A percentile compares a stretch with the other conserved stretches of the same genome.
phyloP scores from a whole-genome alignment of 2,888 invertebrate species.

The Cryptocheilus praepositus region DNA sequence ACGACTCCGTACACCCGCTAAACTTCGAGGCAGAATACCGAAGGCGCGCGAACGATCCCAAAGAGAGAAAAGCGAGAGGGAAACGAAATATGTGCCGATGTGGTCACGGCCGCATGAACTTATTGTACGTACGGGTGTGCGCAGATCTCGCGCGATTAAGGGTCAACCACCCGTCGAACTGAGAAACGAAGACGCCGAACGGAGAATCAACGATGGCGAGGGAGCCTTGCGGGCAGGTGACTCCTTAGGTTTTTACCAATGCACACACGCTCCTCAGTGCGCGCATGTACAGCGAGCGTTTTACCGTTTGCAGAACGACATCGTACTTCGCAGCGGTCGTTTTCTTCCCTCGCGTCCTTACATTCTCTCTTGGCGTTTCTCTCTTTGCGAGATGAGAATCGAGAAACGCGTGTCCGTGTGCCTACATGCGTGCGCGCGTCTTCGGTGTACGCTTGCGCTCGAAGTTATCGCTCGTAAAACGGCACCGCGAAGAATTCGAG shows the following conservation, averaged over 20 bases:
- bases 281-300: no score
- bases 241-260: conserved; percentile 33
- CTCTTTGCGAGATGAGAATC: not conserved
- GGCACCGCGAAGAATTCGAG: conserved; percentile 10
- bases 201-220: conserved; percentile 21
- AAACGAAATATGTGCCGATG: no score
- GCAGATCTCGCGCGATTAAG: conserved; percentile 44
- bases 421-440: conserved; percentile 15
- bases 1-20: no score
- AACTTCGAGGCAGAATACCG: no score
- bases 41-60: no score
- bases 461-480: conserved; percentile 29
- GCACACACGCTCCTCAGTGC: conserved; percentile 12
- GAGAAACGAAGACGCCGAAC: conserved; percentile 20
- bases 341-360: conserved; percentile 5
- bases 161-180: conserved; percentile 45
- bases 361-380: conserved; percentile 1
- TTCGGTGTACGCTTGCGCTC: not conserved
- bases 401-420: conserved; percentile 15
- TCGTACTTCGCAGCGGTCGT: conserved; percentile 6
- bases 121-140: not conserved
- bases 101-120: conserved; percentile 1
- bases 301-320: conserved; percentile 3
- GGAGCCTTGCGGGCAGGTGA: conserved; percentile 38
- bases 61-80: no score